Evolutionary conservation across 2,888 invertebrate species (phyloP).

Genomic region (Clostera curtula): DNA sequence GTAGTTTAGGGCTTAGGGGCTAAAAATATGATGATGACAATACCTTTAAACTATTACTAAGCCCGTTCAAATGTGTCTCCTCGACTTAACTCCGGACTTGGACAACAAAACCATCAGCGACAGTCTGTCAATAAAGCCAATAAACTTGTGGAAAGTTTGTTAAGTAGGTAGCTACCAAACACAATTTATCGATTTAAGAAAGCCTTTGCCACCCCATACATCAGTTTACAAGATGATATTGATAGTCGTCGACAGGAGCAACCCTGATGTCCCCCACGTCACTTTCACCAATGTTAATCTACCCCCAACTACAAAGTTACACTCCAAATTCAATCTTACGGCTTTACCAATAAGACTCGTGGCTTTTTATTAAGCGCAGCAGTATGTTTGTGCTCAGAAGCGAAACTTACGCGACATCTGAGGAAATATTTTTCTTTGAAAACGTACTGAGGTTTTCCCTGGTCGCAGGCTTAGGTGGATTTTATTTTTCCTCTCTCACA

Average conservation of each 20-base stretch:
- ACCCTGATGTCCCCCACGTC: conserved; percentile 47
- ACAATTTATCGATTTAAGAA: conserved; percentile 66
- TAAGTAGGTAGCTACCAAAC: conserved; percentile 60
- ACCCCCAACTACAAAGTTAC: conserved; percentile 12
- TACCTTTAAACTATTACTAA: too few species aligned
- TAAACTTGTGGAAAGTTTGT: conserved; percentile 57
- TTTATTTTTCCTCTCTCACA: conserved; percentile 39
- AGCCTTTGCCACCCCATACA: conserved; percentile 64
- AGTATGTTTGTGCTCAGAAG: conserved; percentile 26
- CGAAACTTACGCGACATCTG: conserved; percentile 49
- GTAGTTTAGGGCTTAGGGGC: too few species aligned
- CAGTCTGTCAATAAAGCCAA: conserved; percentile 62
- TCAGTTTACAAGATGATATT: conserved; percentile 65
- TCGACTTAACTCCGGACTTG: conserved; percentile 3
- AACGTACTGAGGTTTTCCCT: conserved; percentile 53
- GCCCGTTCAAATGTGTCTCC: not conserved
- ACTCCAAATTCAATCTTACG: conserved; percentile 3
- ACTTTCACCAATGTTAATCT: conserved; percentile 9
- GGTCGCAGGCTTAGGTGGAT: conserved; percentile 49
- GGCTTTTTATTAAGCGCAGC: too few species aligned
- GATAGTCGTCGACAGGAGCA: conserved; percentile 64
- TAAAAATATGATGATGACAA: too few species aligned
- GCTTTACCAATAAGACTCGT: too few species aligned
- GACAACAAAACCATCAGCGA: conserved; percentile 34
- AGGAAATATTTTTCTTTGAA: conserved; percentile 59